phyloP scores from a whole-genome alignment of 2,113 vertebrate species.

The Boleophthalmus pectinirostris region DNA sequence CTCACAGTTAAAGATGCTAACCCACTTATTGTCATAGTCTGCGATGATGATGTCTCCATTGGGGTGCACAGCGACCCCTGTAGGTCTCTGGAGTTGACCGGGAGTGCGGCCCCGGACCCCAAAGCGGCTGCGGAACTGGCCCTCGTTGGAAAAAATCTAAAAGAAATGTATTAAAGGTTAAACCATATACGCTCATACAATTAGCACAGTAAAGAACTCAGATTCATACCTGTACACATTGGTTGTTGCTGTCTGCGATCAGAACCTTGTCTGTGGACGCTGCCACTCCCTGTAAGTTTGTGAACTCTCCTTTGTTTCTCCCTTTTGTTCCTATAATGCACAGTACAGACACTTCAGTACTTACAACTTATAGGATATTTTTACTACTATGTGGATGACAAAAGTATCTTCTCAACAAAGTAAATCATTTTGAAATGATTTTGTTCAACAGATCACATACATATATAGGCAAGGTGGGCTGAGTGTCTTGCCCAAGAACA shows the following conservation, averaged over 20 bases:
- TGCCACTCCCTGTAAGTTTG: constrained; percentile 96
- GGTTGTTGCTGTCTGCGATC: constrained; percentile 99
- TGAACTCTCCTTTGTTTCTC: constrained; percentile 98
- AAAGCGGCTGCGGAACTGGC: constrained; percentile 94
- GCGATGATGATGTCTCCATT: constrained; percentile 96
- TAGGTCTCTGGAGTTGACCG: constrained; percentile 93
- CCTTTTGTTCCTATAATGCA: constrained; percentile 89
- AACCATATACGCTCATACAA: neutral
- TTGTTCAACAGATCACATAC: too few species aligned
- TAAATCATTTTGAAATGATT: too few species aligned
- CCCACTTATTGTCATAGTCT: constrained; percentile 98
- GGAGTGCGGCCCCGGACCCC: constrained; percentile 93
- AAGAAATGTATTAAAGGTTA: neutral
- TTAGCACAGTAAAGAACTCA: neutral
- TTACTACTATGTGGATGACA: too few species aligned
- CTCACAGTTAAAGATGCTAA: constrained; percentile 96
- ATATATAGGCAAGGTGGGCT: too few species aligned
- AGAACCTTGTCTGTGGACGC: constrained; percentile 88
- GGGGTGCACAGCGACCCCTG: constrained; percentile 93
- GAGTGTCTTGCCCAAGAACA: too few species aligned
- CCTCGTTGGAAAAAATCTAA: constrained; percentile 94
- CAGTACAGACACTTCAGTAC: neutral
- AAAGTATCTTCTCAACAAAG: too few species aligned
- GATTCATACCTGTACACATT: constrained; percentile 92
- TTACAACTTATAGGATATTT: neutral